Base-by-base conservation (phyloP, 2,113 vertebrate genomes). In the Mesitornis unicolor region DNA sequence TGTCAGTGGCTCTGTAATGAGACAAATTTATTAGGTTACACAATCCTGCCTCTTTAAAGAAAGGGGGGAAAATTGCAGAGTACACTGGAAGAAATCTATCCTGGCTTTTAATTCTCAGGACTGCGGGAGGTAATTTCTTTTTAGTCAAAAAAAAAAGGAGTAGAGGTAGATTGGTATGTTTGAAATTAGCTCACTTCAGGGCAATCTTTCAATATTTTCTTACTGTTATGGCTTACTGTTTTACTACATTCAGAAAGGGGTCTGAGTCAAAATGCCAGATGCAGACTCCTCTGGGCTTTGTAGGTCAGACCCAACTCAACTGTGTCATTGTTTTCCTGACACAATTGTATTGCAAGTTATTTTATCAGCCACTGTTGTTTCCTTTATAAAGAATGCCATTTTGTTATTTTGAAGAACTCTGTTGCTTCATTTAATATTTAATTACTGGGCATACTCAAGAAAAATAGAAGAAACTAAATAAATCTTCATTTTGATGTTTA, bases 1-100 rank as follows among this genome's bases (percentile, higher is more conserved):
- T 99, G 98, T 99, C 98, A 98, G 89, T 98, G 97, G 73, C 94
- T 98, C 97, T 96, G 97, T 98, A 99, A 98, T 98, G 98, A 98
- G 98, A 97, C 90, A 97, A 94, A 97, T 98, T 98, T 98, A 98
- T 97, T 97, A 98, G 97, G 98, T 98, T 98, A 98, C 95, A 96
- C 97, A 98, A 98, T 98, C 97, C 97, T 98, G 81, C 80, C 87
- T 97, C 83, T 97, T 97, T 80, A 77, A 81, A 67, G 77, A 93
- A 90, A 33, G 60, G 45, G 86, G 64, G 21, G 74, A 93, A 97
- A 98, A 33, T 33, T 98, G 94, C 92, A 67, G 54, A 54, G 57
- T 4, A 8, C 70, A 61, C 82, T 94, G 60, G 78, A 89, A 92
- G 65, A 97, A 97, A 95, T 80, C 60, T 92, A 53, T 83, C 87